phyloP scores from a whole-genome alignment of 2,797 vertebrate genomes.

The Lagodon rhomboides region DNA sequence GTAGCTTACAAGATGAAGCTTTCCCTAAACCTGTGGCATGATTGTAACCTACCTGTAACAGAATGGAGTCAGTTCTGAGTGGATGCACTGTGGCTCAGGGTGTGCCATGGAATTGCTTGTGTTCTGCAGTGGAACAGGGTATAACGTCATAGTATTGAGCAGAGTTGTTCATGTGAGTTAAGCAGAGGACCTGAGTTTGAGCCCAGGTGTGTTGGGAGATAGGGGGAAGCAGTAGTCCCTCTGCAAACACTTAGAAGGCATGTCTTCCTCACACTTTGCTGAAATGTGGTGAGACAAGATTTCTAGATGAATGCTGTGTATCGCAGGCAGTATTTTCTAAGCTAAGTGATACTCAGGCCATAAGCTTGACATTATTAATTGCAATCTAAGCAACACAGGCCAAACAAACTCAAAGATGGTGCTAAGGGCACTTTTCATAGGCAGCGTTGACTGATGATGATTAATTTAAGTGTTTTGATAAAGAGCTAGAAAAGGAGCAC shows the following conservation, averaged over 20 bases:
- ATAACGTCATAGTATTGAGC: constrained; percentile 68
- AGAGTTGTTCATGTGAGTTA: constrained; percentile 67
- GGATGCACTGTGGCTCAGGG: constrained; percentile 54
- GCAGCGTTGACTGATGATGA: constrained; percentile 8
- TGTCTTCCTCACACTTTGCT: constrained; percentile 32
- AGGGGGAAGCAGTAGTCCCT: constrained; percentile 36
- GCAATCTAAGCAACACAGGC: constrained; percentile 40
- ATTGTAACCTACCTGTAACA: constrained; percentile 67
- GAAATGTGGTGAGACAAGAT: constrained; percentile 45
- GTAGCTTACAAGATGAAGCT: constrained; percentile 60
- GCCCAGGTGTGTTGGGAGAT: constrained; percentile 77
- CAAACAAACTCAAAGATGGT: constrained; percentile 24
- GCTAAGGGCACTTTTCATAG: constrained; percentile 39
- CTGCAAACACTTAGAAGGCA: constrained; percentile 29
- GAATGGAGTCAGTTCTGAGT: constrained; percentile 62
- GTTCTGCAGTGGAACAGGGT: constrained; percentile 77
- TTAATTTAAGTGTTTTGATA: constrained; percentile 10
- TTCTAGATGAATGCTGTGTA: constrained; percentile 36
- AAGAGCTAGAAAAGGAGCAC: constrained; percentile 12
- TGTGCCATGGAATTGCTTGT: constrained; percentile 70
- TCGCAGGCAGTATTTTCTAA: constrained; percentile 32
- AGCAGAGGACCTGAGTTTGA: constrained; percentile 54
- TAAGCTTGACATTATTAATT: constrained; percentile 67
- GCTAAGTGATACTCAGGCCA: constrained; percentile 30
- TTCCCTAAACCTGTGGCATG: constrained; percentile 41